These are phyloP conservation scores for Plectus sambesii DNA, from an alignment of 1,140 invertebrate genomes.

Conservation along the genomic window DNA sequence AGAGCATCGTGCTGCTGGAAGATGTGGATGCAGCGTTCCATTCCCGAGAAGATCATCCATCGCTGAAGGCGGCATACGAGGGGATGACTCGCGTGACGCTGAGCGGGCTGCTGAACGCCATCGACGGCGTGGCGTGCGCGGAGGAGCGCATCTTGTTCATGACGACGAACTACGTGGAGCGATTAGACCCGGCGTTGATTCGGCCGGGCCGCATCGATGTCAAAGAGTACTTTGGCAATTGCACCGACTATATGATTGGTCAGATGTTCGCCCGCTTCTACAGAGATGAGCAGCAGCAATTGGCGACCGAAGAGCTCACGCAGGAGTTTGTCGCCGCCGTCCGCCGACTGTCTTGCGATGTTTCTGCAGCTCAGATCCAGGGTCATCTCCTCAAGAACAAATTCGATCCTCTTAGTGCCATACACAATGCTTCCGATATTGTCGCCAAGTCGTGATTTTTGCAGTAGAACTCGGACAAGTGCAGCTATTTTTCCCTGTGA, in stretches of 20 bases:
- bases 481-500: no score
- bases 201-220: constrained; percentile 88
- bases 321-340: not conserved
- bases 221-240: constrained; percentile 81
- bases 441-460: not conserved
- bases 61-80: constrained; percentile 70
- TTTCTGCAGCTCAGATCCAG: not conserved
- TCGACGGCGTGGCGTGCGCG: constrained; percentile 96
- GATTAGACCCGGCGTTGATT: constrained; percentile 88
- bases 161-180: constrained; percentile 96
- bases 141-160: constrained; percentile 96
- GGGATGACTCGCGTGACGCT: constrained; percentile 85
- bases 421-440: not conserved
- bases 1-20: constrained; percentile 88
- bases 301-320: not conserved
- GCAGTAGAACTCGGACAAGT: no score
- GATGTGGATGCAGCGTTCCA: constrained; percentile 94
- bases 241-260: constrained; percentile 52
- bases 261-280: not conserved
- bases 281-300: no score
- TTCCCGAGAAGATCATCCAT: constrained; percentile 68
- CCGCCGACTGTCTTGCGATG: not conserved
- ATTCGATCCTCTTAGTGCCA: not conserved
- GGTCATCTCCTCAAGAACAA: not conserved
- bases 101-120: constrained; percentile 88